phyloP scores from a whole-genome alignment of 2,888 invertebrate species.

The Orthosia gothica region DNA sequence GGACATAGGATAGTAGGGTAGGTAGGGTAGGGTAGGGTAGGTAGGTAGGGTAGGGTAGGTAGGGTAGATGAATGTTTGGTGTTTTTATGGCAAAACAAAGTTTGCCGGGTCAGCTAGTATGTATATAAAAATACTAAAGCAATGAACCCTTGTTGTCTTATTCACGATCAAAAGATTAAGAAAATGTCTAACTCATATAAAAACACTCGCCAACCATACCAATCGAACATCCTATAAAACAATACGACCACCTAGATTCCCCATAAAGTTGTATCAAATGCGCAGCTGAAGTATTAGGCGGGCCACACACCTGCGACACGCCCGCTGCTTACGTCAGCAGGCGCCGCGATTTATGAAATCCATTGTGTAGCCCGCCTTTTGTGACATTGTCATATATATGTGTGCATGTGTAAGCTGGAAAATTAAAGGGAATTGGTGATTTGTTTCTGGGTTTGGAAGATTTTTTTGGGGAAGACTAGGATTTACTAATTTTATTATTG shows the following conservation, averaged over 20 bases:
- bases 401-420: conserved; percentile 23
- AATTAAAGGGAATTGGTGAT: conserved; percentile 34
- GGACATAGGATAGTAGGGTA: too few species aligned
- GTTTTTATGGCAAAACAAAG: too few species aligned
- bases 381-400: conserved; percentile 42
- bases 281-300: conserved; percentile 66
- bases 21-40: too few species aligned
- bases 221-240: conserved; percentile 39
- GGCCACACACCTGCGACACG: conserved; percentile 62
- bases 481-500: too few species aligned
- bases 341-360: conserved; percentile 64
- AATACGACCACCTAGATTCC: conserved; percentile 47
- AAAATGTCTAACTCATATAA: too few species aligned
- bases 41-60: too few species aligned
- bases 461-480: too few species aligned
- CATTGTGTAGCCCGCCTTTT: conserved; percentile 64
- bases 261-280: conserved; percentile 67
- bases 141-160: too few species aligned
- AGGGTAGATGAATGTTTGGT: too few species aligned
- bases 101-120: too few species aligned
- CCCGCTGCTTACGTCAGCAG: conserved; percentile 57
- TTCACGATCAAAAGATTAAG: too few species aligned
- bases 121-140: too few species aligned
- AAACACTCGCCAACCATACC: conserved; percentile 37
- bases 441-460: conserved; percentile 5